These are phyloP conservation scores for Hirtodrosophila histrioides DNA, from an alignment of 2,888 invertebrate genomes.

Conservation along the genomic window DNA sequence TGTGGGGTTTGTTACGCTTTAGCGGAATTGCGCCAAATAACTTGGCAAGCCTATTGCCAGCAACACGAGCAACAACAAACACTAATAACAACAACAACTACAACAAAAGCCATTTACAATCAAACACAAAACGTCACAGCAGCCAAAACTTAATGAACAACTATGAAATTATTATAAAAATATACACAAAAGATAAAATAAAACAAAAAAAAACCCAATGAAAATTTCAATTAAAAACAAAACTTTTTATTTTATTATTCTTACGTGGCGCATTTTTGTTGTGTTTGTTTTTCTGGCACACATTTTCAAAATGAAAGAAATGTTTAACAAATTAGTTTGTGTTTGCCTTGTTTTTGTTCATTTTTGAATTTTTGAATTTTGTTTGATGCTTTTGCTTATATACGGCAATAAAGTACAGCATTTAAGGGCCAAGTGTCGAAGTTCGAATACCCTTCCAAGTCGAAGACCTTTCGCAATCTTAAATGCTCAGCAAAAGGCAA, in stretches of 20 bases:
- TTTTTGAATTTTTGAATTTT: slow-evolving; percentile 6
- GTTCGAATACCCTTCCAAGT: no score
- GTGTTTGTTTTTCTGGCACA: slow-evolving; percentile 6
- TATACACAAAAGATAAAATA: slow-evolving; percentile 24
- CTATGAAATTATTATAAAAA: slow-evolving; percentile 37
- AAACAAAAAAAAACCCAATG: slow-evolving; percentile 23
- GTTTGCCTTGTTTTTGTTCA: neutral
- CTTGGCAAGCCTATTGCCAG: slow-evolving; percentile 62
- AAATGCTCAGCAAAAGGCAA: no score
- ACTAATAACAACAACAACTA: slow-evolving; percentile 17
- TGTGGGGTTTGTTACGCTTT: slow-evolving; percentile 70
- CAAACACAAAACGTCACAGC: slow-evolving; percentile 27
- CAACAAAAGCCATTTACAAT: slow-evolving; percentile 14
- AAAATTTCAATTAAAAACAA: slow-evolving; percentile 23
- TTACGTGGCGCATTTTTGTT: neutral
- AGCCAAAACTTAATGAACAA: slow-evolving; percentile 12
- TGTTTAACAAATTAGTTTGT: slow-evolving; percentile 38
- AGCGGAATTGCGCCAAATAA: slow-evolving; percentile 77
- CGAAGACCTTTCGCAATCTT: no score
- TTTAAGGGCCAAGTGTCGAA: no score
- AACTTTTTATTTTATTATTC: slow-evolving; percentile 12
- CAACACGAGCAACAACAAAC: slow-evolving; percentile 21
- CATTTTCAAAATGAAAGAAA: slow-evolving; percentile 3
- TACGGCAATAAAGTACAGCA: no score
- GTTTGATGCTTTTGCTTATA: slow-evolving; percentile 11